Percentiles rank a stretch among this genome's conserved stretches.
Conservation (phyloP, 2,113 vertebrate species). For the Cryptotis parvus region DNA sequence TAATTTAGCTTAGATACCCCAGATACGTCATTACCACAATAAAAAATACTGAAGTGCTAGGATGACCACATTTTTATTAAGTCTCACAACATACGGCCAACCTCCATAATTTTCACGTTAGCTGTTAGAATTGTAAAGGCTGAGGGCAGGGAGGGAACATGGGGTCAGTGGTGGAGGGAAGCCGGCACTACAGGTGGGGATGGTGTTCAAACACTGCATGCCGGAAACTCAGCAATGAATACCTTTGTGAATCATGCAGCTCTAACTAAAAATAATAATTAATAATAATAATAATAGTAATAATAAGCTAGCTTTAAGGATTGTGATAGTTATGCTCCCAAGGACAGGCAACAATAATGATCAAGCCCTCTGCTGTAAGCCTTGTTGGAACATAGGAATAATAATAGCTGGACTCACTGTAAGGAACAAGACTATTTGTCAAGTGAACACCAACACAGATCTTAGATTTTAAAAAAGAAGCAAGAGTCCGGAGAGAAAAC, state of each 20-base stretch:
- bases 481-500: background rate
- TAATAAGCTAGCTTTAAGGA: background rate
- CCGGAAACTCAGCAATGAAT: too few species aligned
- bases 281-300: too few species aligned
- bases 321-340: background rate
- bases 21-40: background rate
- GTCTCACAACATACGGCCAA: slow-evolving; percentile 27
- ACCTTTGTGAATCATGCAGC: too few species aligned
- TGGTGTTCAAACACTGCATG: too few species aligned
- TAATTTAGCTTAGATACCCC: background rate
- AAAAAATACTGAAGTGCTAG: background rate
- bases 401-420: background rate
- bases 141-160: too few species aligned
- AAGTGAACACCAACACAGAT: background rate
- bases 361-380: background rate
- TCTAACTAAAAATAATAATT: too few species aligned
- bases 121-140: background rate
- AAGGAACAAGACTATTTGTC: background rate
- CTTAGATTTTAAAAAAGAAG: too few species aligned
- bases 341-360: background rate
- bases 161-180: too few species aligned
- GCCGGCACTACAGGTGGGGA: too few species aligned
- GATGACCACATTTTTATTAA: slow-evolving; percentile 23
- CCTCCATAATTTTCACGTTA: slow-evolving; percentile 27
- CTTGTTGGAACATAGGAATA: background rate